Base-by-base conservation (phyloP, 2,797 vertebrate genomes). In the Eidolon dupreanum region DNA sequence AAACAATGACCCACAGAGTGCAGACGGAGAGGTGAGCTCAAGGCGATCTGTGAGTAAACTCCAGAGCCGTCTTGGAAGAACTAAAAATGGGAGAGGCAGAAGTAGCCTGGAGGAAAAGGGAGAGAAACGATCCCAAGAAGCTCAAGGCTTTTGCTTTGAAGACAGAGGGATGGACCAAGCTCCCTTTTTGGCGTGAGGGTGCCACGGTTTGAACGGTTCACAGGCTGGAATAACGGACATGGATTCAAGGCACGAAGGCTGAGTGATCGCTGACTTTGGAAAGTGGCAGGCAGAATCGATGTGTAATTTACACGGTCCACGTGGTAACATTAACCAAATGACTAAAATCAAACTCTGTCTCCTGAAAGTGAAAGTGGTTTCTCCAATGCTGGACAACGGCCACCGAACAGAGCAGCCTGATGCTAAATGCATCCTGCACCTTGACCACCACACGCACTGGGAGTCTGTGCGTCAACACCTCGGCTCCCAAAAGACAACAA, bases 391-490 rank as follows among this genome's bases (percentile, higher is more conserved):
- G 24, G 43, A 19, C 28, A 13, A 16, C 0, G 7, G 36, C 36
- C 66, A 19, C 49, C 4, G 28, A 19, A n/a, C 36, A 41, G 51
- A 51, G 5, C 24, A 38, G 36, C 7, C 24, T 4, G 5, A 13
- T 11, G 4, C 22, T 3, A 13, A 5, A 53, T 0, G 5, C 10
- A 1, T 4, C 8, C 31, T 20, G 24, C 31, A 0, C 53, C 63
- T 41, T 1, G 1, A 22, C 65, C 28, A 28, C 31, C 5, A 1
- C 0, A 13, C 41, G 22, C 0, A 11, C 46, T 3, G 33, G 0
- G 6, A 19, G 11, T 19, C 41, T 17, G 31, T 0, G 51, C 38
- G 31, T 22, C 71, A 2, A 7, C 41, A 4, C 11, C 28, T 8
- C 33, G 22, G 61, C 22, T 9, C 4, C 66, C 24, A 5, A 31